Conservation (phyloP, 1,140 invertebrate genomes). For the Hylaeus anthracinus region DNA sequence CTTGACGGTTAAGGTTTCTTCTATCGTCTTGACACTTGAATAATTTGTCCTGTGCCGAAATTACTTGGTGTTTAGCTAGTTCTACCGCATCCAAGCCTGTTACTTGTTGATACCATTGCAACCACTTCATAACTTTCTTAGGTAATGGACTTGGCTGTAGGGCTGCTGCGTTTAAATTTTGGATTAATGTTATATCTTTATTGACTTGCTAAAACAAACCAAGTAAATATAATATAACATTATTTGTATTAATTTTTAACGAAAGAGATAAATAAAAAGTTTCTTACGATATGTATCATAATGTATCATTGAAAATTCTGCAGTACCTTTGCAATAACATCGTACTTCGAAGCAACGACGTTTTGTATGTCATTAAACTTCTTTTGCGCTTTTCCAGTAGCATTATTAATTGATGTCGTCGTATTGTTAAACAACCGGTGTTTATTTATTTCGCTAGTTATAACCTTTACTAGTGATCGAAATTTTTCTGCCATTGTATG, state of each 20-base stretch:
- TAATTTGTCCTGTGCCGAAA: conserved; percentile 72
- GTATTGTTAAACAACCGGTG: conserved; percentile 63
- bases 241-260: not conserved
- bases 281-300: not conserved
- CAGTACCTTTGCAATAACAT: conserved; percentile 70
- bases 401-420: conserved; percentile 61
- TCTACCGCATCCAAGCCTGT: conserved; percentile 74
- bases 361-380: conserved; percentile 67
- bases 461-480: conserved; percentile 61
- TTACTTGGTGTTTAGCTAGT: conserved; percentile 70
- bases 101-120: conserved; percentile 77
- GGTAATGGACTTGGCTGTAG: conserved; percentile 69
- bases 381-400: conserved; percentile 64
- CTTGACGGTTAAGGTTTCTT: conserved; percentile 61
- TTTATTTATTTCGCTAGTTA: conserved; percentile 64
- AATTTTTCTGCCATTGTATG: conserved; percentile 63
- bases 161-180: conserved; percentile 65
- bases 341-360: conserved; percentile 66
- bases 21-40: conserved; percentile 76
- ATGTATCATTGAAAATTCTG: not conserved
- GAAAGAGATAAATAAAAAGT: not conserved
- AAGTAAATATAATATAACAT: not conserved
- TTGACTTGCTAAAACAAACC: conserved; percentile 69
- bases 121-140: conserved; percentile 68
- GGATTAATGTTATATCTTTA: conserved; percentile 63